Evolutionary conservation across 92 coral and sea anemone species (phyloP), one percentile per base, ranked within the genome.

Genomic region (Zoanthus gigantus): DNA sequence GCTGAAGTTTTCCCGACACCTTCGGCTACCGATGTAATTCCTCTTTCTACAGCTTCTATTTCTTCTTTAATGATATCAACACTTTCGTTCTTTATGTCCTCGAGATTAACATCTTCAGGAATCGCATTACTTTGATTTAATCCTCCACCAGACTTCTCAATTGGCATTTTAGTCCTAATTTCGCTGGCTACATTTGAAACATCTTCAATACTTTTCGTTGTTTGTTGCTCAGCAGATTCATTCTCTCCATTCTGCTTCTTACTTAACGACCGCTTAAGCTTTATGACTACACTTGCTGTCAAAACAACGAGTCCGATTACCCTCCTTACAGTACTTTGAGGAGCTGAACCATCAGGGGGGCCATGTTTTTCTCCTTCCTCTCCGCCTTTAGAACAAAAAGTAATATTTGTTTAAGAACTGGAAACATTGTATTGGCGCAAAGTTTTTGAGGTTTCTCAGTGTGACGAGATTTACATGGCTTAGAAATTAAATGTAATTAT

Each of bases 231-330:
- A 23, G 54, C 83, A 45, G 79, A 13, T 31, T 42, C 89, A 53
- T 47, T 61, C 14, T 86, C 80, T 54, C 83, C 92, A 32, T 94
- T 81, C 52, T 78, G 69, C 47, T 52, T 86, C 72, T 87, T 89
- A 11, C 67, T 78, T 74, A 83, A 81, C 17, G 89, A 87, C 77
- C 79, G 90, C 82, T 78, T 90, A 6, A 95, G 54, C 87, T 91
- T 93, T n/a, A 91, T 86, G 30, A 75, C 84, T 34, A 95, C 76
- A 52, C 93, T 92, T 31, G 88, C 93, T 28, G 88, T 92, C 58
- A 95, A 52, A 10, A 95, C 74, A 34, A 88, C 92, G 45, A 95
- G 88, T 79, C 96, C 96, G 74, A 93, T 81, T 31, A 90, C 93
- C 76, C 91, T 95, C 48, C 89, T 78, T 63, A 92, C 81, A 0